Conservation (phyloP, 1,140 invertebrate species). For the Drosophila rhopaloa region DNA sequence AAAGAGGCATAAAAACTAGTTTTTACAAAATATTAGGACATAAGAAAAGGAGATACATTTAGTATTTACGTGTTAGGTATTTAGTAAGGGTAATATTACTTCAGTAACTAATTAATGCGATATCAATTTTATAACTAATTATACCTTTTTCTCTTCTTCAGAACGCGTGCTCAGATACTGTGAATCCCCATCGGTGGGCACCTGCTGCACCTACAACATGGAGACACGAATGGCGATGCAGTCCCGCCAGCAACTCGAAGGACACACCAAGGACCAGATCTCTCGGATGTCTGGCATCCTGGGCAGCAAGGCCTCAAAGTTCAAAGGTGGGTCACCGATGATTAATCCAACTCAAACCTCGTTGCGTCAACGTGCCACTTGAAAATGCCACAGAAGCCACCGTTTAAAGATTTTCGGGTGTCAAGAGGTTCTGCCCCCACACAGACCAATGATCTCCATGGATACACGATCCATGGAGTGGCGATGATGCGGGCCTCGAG, state of each 20-base stretch:
- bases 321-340: conserved; percentile 84
- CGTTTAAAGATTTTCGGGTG: conserved; percentile 51
- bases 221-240: conserved; percentile 80
- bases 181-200: conserved; percentile 79
- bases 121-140: neutral
- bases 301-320: conserved; percentile 85
- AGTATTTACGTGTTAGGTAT: too few relatives aligned
- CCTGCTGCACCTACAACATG: conserved; percentile 83
- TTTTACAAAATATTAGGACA: neutral
- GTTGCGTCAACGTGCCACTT: conserved; percentile 52
- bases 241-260: conserved; percentile 78
- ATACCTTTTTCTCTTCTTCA: conserved; percentile 28
- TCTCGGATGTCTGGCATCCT: conserved; percentile 84
- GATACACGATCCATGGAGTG: neutral
- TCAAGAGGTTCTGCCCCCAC: conserved; percentile 58
- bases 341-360: neutral
- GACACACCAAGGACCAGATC: conserved; percentile 84
- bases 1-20: too few relatives aligned
- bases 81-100: too few relatives aligned
- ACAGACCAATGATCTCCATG: conserved; percentile 8
- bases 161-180: conserved; percentile 81
- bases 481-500: conserved; percentile 64
- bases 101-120: too few relatives aligned
- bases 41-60: too few relatives aligned
- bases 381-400: conserved; percentile 48